A percentile compares a stretch with the other conserved stretches of the same genome.
phyloP scores from a whole-genome alignment of 2,888 invertebrate genomes.

The Idaea straminata region DNA sequence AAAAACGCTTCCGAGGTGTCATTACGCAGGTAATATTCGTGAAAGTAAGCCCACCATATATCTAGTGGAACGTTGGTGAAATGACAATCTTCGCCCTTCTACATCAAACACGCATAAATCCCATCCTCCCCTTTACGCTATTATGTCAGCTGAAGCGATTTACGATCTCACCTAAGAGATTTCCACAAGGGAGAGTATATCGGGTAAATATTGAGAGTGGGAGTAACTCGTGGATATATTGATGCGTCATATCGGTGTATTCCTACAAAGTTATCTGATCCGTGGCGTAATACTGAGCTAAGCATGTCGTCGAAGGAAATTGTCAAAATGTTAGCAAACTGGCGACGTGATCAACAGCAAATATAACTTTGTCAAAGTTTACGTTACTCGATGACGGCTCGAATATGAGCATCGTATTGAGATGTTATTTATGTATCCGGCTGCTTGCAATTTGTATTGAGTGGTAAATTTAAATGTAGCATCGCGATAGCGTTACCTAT shows the following conservation, averaged over 20 bases:
- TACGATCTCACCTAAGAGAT: conserved; percentile 75
- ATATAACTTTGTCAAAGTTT: background rate
- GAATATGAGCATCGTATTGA: conserved; percentile 13
- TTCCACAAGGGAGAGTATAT: conserved; percentile 64
- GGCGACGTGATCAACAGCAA: background rate
- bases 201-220: conserved; percentile 64
- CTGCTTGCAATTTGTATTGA: background rate
- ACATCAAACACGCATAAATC: conserved; percentile 77
- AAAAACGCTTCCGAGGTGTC: conserved; percentile 22
- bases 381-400: conserved; percentile 8
- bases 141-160: conserved; percentile 77
- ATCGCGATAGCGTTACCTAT: background rate
- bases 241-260: conserved; percentile 28
- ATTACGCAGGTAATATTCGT: conserved; percentile 42
- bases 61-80: conserved; percentile 46
- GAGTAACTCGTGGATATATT: conserved; percentile 45
- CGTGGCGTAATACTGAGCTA: background rate
- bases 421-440: conserved; percentile 2
- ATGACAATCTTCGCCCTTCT: conserved; percentile 60
- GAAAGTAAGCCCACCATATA: conserved; percentile 46
- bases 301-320: background rate
- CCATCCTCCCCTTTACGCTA: conserved; percentile 70
- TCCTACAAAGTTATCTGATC: background rate
- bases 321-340: background rate
- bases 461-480: background rate